These are phyloP conservation scores for Paramisgurnus dabryanus DNA, from an alignment of 2,113 vertebrate genomes.

Conservation along the genomic window DNA sequence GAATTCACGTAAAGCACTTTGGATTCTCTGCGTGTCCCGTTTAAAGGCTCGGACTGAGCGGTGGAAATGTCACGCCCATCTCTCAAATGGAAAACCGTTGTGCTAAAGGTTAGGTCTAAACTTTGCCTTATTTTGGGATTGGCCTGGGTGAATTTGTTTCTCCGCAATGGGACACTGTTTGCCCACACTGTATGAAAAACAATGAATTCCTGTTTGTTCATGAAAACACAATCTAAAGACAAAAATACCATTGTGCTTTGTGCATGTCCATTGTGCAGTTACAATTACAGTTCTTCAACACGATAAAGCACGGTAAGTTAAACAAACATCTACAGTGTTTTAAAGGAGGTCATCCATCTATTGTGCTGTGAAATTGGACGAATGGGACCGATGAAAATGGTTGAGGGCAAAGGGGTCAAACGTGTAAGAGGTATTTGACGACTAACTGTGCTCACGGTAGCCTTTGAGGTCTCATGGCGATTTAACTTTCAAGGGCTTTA, in stretches of 20 bases:
- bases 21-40: conserved; percentile 28
- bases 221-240: no score
- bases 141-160: conserved; percentile 9
- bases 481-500: not conserved
- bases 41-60: conserved; percentile 17
- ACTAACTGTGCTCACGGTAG: no score
- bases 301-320: conserved; percentile 8
- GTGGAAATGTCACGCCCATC: conserved; percentile 44
- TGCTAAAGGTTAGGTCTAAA: conserved; percentile 46
- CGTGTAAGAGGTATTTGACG: not conserved
- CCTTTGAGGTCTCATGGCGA: not conserved
- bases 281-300: not conserved
- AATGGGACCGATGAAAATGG: conserved; percentile 44
- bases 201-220: not conserved
- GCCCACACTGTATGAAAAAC: not conserved
- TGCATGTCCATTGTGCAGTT: not conserved
- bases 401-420: conserved; percentile 24
- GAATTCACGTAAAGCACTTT: conserved; percentile 23
- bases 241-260: no score
- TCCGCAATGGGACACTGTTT: not conserved
- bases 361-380: conserved; percentile 42
- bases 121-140: conserved; percentile 34
- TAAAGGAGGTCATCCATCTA: conserved; percentile 46
- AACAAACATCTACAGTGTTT: not conserved
- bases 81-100: conserved; percentile 36